Base-by-base conservation (phyloP, 2,797 vertebrate genomes). In the Poliocrania exsul region DNA sequence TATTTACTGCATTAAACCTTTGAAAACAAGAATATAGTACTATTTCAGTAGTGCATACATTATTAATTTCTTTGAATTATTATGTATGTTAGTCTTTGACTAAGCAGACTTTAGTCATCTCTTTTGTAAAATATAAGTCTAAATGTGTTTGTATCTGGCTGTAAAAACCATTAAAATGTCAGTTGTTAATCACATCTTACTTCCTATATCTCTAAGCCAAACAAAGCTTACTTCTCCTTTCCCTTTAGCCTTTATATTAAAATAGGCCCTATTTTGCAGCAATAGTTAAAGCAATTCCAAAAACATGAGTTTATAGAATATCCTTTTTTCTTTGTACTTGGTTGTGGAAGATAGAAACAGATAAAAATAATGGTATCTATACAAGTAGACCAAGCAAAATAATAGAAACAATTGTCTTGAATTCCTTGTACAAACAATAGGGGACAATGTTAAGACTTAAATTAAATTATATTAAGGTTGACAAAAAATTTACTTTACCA, bases 161-260 rank as follows among this genome's bases (percentile, higher is more conserved):
- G 86, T 91, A 92, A 96, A 96, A 94, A 58, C 6, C 58, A 64
- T 54, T 91, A 93, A 93, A 94, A 61, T 91, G 64, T 69, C 85
- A 90, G 13, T 74, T 75, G 40, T 96, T 28, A 57, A 35, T 37
- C 49, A 2, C 9, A 23, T 75, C 2, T 64, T 50, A 15, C 5
- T 31, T 86, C 18, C 38, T 54, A 3, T 13, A 58, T 50, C 26
- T 67, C 18, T 79, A 42, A 47, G 24, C 10, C 42, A 78, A n/a
- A 72, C 10, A 79, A 31, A 62, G 6, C 3, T 28, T 11, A 40
- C 77, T 56, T 2, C 4, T 10, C 42, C 82, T 65, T 71, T 11
- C 3, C 3, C 11, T 71, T 73, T 50, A 67, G 4, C 9, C 24
- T 81, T 77, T 33, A 35, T 58, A 47, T 53, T 91, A 19, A 54